These are phyloP conservation scores for Melanerpes formicivorus DNA, from an alignment of 2,113 vertebrate species.

Conservation along the genomic window DNA sequence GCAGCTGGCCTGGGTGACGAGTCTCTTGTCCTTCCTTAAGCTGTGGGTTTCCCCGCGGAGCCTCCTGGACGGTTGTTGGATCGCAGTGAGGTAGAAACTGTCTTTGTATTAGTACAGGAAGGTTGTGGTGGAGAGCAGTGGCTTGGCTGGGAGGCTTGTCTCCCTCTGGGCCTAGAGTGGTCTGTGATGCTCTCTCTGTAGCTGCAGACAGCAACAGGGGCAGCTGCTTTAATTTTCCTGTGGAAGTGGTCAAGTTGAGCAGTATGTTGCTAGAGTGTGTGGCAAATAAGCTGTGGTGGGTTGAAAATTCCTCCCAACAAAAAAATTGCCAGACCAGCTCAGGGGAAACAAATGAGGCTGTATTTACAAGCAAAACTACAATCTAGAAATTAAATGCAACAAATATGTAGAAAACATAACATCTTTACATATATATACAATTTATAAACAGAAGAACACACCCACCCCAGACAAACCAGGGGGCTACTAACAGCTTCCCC, in stretches of 20 bases:
- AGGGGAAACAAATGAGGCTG: too few species aligned
- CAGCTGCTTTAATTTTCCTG: background rate
- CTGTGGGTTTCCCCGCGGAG: accelerated
- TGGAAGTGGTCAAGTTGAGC: background rate
- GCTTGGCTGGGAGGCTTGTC: accelerated
- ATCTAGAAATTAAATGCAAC: too few species aligned
- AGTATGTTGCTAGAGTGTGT: background rate
- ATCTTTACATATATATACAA: too few species aligned
- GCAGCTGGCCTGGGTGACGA: accelerated
- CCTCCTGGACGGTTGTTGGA: accelerated
- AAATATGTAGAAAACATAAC: too few species aligned
- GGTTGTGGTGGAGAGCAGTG: background rate
- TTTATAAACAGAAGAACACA: too few species aligned
- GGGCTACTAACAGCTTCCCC: too few species aligned
- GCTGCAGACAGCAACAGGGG: background rate
- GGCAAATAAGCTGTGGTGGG: background rate
- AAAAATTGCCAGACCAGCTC: too few species aligned
- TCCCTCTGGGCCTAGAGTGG: accelerated
- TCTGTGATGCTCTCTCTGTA: too few species aligned
- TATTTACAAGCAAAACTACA: too few species aligned
- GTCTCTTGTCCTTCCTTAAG: too few species aligned
- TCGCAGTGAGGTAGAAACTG: background rate
- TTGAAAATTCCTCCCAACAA: too few species aligned
- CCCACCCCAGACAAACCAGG: too few species aligned
- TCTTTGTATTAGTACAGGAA: accelerated